Conservation (phyloP, 1,140 invertebrate species). For the Drosophila carrolli region DNA sequence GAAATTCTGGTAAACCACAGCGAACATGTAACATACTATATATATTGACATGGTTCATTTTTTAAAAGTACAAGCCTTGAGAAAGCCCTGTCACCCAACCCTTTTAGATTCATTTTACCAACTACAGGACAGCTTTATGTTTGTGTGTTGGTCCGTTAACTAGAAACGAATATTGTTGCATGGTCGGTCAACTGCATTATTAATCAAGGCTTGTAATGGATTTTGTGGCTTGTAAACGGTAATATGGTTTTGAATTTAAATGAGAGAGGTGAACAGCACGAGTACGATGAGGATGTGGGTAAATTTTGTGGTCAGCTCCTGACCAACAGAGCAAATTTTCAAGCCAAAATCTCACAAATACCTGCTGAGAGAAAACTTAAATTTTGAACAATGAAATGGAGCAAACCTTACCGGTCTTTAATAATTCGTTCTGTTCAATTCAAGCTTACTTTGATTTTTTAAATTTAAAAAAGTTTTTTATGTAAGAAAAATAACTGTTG, state of each 20-base stretch:
- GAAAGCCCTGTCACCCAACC: background rate
- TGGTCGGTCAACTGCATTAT: constrained; percentile 54
- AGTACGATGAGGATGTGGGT: constrained; percentile 12
- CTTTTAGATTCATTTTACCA: constrained; percentile 5
- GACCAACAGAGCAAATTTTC: background rate
- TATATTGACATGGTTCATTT: constrained; percentile 56
- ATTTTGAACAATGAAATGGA: too few relatives aligned
- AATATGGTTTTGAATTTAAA: constrained; percentile 22
- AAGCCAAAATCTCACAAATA: background rate
- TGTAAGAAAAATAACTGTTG: too few relatives aligned
- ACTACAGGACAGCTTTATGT: constrained; percentile 8
- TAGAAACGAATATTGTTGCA: constrained; percentile 46
- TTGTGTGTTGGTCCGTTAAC: constrained; percentile 13
- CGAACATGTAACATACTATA: constrained; percentile 31
- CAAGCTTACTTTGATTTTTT: too few relatives aligned
- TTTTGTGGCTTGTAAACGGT: constrained; percentile 51
- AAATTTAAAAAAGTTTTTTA: too few relatives aligned
- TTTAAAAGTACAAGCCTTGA: constrained; percentile 37
- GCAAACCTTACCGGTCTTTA: too few relatives aligned
- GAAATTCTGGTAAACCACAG: constrained; percentile 11
- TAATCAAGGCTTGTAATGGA: constrained; percentile 55
- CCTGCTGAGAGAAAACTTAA: too few relatives aligned
- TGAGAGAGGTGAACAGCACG: constrained; percentile 1
- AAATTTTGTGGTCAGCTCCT: background rate
- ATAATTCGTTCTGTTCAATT: too few relatives aligned